Percentiles rank a stretch among this genome's conserved stretches.
Conservation (phyloP, 2,797 vertebrate genomes). For the Eulemur albifrons region DNA sequence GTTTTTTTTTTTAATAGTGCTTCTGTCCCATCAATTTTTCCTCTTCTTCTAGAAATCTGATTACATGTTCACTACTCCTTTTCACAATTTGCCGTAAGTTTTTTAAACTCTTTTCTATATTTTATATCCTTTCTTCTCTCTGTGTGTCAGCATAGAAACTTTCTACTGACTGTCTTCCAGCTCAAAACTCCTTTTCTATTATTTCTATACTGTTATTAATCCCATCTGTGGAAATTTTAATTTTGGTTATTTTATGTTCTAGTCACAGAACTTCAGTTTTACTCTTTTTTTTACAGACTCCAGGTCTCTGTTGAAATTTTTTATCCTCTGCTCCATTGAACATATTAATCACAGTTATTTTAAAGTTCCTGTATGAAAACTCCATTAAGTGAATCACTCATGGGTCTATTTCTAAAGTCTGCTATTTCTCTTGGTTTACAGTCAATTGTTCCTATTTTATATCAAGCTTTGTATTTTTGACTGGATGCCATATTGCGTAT, state of each 20-base stretch:
- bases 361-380: not conserved
- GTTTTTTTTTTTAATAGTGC: not conserved
- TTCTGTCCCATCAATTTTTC: not conserved
- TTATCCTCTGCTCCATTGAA: not conserved
- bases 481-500: not conserved
- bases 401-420: not conserved
- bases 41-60: not conserved
- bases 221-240: not conserved
- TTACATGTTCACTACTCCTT: not conserved
- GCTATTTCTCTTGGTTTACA: not conserved
- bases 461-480: not conserved
- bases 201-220: not conserved
- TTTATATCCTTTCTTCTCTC: not conserved
- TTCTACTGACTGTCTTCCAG: not conserved
- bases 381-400: not conserved
- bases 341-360: not conserved
- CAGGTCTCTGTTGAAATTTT: not conserved
- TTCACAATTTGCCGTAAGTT: not conserved
- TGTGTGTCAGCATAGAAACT: not conserved
- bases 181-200: not conserved
- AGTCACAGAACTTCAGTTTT: not conserved
- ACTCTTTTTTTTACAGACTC: not conserved
- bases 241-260: not conserved
- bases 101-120: not conserved
- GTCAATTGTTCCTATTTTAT: not conserved